phyloP scores from a whole-genome alignment of 2,888 invertebrate genomes.

The Ophion obscuratus region DNA sequence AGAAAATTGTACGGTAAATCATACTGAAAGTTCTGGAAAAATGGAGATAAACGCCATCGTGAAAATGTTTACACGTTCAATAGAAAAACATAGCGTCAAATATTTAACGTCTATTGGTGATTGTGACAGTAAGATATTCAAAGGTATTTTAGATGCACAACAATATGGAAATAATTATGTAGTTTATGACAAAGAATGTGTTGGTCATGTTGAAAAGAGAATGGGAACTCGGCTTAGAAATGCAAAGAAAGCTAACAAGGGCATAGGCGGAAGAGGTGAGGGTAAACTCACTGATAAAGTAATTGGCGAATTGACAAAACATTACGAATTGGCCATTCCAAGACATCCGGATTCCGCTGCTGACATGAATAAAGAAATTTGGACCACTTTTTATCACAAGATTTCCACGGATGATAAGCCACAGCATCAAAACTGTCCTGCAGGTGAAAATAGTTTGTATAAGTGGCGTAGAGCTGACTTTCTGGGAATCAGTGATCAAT shows the following conservation, averaged over 20 bases:
- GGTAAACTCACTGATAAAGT: conserved; percentile 46
- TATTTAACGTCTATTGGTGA: conserved; percentile 15
- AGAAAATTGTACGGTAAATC: conserved; percentile 31
- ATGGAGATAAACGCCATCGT: background rate
- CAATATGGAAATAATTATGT: background rate
- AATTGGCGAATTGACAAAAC: conserved; percentile 44
- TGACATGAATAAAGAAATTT: conserved; percentile 32
- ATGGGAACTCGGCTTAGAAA: conserved; percentile 27
- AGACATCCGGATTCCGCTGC: conserved; percentile 33
- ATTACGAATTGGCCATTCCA: conserved; percentile 45
- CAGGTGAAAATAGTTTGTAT: conserved; percentile 28
- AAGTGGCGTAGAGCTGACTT: background rate
- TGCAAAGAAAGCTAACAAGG: conserved; percentile 24
- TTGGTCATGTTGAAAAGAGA: conserved; percentile 15
- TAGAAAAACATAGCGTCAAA: background rate
- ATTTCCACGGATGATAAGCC: conserved; percentile 24
- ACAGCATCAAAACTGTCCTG: conserved; percentile 27
- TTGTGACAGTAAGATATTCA: conserved; percentile 12
- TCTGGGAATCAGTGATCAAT: conserved; percentile 2
- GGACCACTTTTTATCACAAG: conserved; percentile 28
- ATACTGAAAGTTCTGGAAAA: conserved; percentile 37
- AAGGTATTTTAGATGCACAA: background rate
- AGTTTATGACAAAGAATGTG: background rate
- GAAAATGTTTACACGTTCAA: conserved; percentile 20
- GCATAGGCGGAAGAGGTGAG: conserved; percentile 30